Evolutionary conservation across 2,113 vertebrate genomes (phyloP).

Genomic region (Callipepla californica): DNA sequence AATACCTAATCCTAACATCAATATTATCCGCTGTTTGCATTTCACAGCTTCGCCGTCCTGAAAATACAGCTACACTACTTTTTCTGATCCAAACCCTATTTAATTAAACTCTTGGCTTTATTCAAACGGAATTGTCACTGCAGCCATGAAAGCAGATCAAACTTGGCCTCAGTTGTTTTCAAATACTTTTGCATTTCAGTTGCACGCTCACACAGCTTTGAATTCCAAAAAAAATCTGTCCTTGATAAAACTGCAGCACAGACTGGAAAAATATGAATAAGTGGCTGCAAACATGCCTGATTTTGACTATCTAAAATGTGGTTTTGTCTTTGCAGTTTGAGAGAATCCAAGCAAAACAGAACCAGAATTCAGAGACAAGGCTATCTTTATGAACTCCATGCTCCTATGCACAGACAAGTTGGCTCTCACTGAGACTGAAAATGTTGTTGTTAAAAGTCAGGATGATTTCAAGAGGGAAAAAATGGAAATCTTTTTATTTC

Average conservation of each 20-base stretch:
- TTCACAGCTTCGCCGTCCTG: background rate
- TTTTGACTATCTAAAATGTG: background rate
- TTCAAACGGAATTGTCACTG: background rate
- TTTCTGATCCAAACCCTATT: background rate
- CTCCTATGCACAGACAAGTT: background rate
- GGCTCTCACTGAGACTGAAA: background rate
- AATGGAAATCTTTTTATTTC: background rate
- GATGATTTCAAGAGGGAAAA: background rate
- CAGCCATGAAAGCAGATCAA: background rate
- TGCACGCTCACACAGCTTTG: background rate
- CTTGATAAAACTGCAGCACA: background rate
- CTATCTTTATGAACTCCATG: background rate
- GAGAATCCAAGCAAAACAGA: slow-evolving; percentile 1
- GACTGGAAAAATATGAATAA: slow-evolving; percentile 12
- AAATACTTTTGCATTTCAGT: background rate
- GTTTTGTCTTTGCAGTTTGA: background rate
- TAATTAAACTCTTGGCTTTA: background rate
- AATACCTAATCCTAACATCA: background rate
- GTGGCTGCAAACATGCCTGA: slow-evolving; percentile 5
- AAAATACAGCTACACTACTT: background rate
- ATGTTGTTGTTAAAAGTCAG: background rate
- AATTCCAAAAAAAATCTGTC: background rate
- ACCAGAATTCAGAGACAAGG: slow-evolving; percentile 8
- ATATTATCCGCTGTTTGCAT: background rate
- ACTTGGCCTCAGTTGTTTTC: background rate